phyloP scores from a whole-genome alignment of 2,888 invertebrate genomes.

The Acronicta alni region DNA sequence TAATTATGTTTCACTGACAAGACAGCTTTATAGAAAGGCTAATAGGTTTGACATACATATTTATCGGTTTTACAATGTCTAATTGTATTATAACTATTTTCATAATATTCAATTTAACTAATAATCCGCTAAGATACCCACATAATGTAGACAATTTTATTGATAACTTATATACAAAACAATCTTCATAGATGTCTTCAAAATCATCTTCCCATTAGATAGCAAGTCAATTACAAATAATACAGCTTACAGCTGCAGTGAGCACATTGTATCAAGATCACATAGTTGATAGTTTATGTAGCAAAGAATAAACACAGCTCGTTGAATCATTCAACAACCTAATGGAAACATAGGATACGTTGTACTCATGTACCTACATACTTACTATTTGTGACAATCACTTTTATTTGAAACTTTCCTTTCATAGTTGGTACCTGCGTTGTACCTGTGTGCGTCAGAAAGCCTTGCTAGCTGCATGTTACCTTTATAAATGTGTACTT shows the following conservation, averaged over 20 bases:
- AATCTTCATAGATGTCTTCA: background rate
- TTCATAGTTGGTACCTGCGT: background rate
- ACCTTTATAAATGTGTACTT: too few relatives aligned
- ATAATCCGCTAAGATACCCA: background rate
- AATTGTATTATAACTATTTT: too few relatives aligned
- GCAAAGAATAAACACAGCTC: constrained; percentile 53
- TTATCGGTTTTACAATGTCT: background rate
- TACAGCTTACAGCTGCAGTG: background rate
- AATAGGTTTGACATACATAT: background rate
- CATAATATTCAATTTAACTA: too few relatives aligned
- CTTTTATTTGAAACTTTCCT: constrained; percentile 13
- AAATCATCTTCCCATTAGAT: background rate
- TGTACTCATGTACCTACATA: constrained; percentile 24
- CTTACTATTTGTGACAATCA: background rate
- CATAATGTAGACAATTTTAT: background rate
- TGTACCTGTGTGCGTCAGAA: too few relatives aligned
- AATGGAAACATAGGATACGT: constrained; percentile 63
- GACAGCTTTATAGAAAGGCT: background rate
- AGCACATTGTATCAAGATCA: constrained; percentile 13
- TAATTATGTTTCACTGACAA: background rate
- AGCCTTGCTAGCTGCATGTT: too few relatives aligned
- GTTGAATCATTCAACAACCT: constrained; percentile 64
- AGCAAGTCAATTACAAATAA: constrained; percentile 1
- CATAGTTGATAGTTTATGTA: constrained; percentile 49
- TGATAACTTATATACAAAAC: background rate